These are phyloP conservation scores for Drosophila paucipuncta DNA, from an alignment of 2,888 invertebrate genomes.

Conservation along the genomic window DNA sequence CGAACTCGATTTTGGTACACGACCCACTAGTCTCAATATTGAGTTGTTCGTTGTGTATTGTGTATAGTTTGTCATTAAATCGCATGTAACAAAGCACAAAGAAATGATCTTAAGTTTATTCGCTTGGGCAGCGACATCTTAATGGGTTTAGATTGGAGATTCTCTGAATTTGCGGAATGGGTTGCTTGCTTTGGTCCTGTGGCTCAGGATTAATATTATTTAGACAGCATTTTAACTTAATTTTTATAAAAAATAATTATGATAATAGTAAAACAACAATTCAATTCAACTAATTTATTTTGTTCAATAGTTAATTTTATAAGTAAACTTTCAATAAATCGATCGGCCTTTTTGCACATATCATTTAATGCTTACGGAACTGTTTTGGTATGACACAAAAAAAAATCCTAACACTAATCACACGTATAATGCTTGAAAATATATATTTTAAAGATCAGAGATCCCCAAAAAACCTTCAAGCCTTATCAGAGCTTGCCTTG, in stretches of 20 bases:
- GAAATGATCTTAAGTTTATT: background rate
- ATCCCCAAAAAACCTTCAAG: slow-evolving; percentile 7
- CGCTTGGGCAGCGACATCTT: background rate
- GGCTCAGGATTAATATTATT: background rate
- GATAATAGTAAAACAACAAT: background rate
- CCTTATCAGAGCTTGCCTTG: slow-evolving; percentile 60
- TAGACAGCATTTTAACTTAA: background rate
- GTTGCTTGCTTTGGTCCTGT: background rate
- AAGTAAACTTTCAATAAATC: background rate
- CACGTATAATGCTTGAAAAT: background rate
- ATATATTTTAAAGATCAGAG: background rate
- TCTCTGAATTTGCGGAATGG: background rate
- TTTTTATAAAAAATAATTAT: background rate
- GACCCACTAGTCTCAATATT: slow-evolving; percentile 59
- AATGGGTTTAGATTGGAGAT: background rate
- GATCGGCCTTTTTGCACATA: background rate
- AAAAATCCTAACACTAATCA: background rate
- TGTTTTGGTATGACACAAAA: background rate
- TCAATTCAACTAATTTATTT: background rate
- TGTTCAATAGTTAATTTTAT: background rate
- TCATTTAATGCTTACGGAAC: background rate
- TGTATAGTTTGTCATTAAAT: background rate
- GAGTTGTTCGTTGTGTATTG: background rate
- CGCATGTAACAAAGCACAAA: background rate
- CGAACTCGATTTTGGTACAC: slow-evolving; percentile 33